Evolutionary conservation across 2,888 invertebrate genomes (phyloP).

Genomic region (Macrophya annulata): DNA sequence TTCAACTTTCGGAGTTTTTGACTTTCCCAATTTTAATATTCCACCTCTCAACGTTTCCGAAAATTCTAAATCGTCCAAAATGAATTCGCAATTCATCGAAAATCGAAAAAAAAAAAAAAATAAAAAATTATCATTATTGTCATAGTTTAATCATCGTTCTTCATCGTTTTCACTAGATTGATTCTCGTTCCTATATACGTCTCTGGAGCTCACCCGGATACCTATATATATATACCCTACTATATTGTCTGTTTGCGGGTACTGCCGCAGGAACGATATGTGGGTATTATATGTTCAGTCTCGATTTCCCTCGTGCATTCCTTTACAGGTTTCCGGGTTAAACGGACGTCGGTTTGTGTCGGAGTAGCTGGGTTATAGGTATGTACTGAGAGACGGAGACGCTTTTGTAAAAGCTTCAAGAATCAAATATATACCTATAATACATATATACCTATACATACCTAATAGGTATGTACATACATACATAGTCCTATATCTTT

Average conservation of each 20-base stretch:
- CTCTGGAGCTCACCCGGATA: no score
- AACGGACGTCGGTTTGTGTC: background rate
- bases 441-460: no score
- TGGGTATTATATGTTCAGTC: slow-evolving; percentile 54
- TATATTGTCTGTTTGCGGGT: background rate
- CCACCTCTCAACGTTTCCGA: no score
- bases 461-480: background rate
- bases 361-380: background rate
- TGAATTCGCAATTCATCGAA: no score
- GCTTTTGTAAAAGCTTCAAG: background rate
- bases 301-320: slow-evolving; percentile 70
- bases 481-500: background rate
- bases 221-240: background rate
- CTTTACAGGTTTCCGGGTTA: slow-evolving; percentile 58
- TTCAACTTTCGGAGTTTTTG: no score
- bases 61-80: no score
- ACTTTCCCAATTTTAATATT: no score
- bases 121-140: no score
- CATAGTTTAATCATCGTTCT: no score
- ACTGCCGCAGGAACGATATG: slow-evolving; percentile 57
- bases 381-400: background rate
- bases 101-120: no score
- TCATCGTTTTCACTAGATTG: no score
- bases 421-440: background rate
- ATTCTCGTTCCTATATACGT: no score